Evolutionary conservation across 2,113 vertebrate genomes (phyloP).

Genomic region (Phyllostomus hastatus): DNA sequence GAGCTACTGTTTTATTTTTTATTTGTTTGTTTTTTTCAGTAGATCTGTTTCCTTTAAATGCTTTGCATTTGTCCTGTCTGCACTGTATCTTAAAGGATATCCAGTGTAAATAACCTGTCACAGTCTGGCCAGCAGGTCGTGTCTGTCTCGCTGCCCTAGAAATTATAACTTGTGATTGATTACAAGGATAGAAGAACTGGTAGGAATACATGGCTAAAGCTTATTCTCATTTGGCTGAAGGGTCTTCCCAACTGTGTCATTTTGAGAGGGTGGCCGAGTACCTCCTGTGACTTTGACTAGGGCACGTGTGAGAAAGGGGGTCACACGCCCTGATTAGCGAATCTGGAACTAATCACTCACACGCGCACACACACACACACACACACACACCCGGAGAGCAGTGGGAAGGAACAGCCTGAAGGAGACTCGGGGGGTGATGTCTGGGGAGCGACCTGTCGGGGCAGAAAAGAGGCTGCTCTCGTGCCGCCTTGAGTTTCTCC

Average conservation of each 20-base stretch:
- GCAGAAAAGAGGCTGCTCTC: background rate
- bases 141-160: background rate
- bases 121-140: background rate
- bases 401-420: background rate
- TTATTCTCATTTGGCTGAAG: background rate
- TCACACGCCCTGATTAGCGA: background rate
- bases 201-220: background rate
- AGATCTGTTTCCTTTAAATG: background rate
- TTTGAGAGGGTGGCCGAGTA: background rate
- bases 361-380: fast-evolving
- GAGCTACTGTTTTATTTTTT: background rate
- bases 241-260: background rate
- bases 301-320: background rate
- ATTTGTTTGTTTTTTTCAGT: too few relatives aligned
- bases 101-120: background rate
- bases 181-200: background rate
- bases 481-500: background rate
- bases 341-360: background rate
- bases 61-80: background rate
- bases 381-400: background rate
- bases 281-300: background rate
- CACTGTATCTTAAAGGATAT: background rate
- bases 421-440: background rate
- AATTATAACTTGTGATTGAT: background rate
- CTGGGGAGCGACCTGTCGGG: background rate